Conservation (phyloP, 2,888 invertebrate species). For the Eurois occulta region DNA sequence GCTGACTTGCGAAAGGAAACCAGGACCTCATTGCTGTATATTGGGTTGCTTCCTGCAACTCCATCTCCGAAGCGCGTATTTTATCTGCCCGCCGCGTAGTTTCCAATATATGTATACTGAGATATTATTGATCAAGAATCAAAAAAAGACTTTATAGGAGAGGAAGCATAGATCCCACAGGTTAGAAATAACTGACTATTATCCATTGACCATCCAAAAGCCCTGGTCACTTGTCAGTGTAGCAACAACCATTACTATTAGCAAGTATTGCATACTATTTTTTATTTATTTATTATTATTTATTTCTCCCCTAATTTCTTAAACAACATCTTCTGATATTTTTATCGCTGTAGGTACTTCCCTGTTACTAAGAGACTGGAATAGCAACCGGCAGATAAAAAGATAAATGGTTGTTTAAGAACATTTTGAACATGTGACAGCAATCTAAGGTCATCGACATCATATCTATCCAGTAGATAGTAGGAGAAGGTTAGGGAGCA, state of each 20-base stretch:
- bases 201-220: not conserved
- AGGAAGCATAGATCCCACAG: not conserved
- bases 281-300: constrained; percentile 35
- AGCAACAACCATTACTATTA: not conserved
- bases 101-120: not conserved
- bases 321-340: constrained; percentile 23
- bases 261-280: not conserved
- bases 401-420: constrained; percentile 38
- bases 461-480: constrained; percentile 52
- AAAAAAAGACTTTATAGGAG: not conserved
- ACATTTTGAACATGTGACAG: constrained; percentile 55
- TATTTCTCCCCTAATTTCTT: constrained; percentile 24
- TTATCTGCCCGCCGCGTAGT: not conserved
- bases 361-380: constrained; percentile 36
- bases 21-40: not conserved
- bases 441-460: constrained; percentile 62
- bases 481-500: constrained; percentile 44
- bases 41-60: not conserved
- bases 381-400: constrained; percentile 49
- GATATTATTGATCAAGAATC: not conserved
- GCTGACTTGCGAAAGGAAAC: not conserved
- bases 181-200: not conserved
- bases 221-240: not conserved
- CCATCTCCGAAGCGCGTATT: not conserved
- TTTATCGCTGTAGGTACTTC: constrained; percentile 52